These are phyloP conservation scores for Cichladusa arquata DNA, from an alignment of 2,113 vertebrate genomes.

Conservation along the genomic window DNA sequence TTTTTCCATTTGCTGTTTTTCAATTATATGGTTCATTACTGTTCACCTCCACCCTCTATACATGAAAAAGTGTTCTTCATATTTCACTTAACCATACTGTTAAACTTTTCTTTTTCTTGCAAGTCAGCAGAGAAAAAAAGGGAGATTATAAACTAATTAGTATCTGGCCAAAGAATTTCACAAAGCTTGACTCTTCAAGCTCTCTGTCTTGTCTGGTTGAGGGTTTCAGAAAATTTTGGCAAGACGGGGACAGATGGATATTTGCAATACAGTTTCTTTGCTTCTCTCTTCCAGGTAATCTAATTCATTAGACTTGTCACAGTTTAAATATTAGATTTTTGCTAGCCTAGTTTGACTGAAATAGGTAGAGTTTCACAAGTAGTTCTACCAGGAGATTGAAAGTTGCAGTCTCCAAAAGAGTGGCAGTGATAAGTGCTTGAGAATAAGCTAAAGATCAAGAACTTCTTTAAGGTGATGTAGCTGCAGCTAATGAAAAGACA, in stretches of 20 bases:
- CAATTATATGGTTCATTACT: neutral
- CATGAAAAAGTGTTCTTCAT: neutral
- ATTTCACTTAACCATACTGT: neutral
- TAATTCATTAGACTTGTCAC: neutral
- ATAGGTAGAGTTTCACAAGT: neutral
- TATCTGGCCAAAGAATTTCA: neutral
- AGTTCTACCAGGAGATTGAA: neutral
- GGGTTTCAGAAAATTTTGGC: neutral
- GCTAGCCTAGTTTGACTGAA: neutral
- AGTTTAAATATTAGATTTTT: neutral
- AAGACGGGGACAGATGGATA: neutral
- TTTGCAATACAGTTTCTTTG: neutral
- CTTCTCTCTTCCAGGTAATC: neutral
- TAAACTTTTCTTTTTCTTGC: neutral
- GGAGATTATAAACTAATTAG: neutral
- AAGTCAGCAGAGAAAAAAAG: neutral
- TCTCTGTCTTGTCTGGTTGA: neutral
- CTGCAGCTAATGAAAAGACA: neutral
- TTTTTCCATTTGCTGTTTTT: neutral
- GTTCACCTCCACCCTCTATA: rapidly evolving
- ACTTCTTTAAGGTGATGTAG: neutral
- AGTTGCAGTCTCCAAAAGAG: neutral
- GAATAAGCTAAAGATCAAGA: neutral
- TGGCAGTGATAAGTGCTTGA: neutral
- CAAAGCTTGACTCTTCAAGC: neutral